Evolutionary conservation across 2,888 invertebrate genomes (phyloP), one percentile per base, ranked within the genome.

Genomic region (Didymodactylos carnosus): DNA sequence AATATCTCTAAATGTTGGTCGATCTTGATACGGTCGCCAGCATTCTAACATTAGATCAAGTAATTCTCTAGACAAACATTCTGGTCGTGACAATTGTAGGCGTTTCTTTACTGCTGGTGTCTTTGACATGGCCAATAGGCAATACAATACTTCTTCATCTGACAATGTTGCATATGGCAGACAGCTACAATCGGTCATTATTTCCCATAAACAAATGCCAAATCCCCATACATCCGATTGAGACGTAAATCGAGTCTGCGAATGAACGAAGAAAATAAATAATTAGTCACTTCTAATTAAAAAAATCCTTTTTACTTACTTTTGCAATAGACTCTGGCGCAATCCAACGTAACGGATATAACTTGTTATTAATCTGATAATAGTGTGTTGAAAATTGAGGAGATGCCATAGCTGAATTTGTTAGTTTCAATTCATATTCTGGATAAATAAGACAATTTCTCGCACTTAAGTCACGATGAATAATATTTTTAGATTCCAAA

Each of bases 291-390:
- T n/a, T 7, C 19, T 19, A 14, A 29, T 6, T 35, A 35, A 19
- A 8, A n/a, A 4, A n/a, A n/a, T n/a, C n/a, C n/a, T n/a, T n/a
- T n/a, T n/a, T n/a, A n/a, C 19, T 62, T 35, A 62, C 94, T 81
- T 95, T 94, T 2, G 92, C 89, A 16, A 97, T 85, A 29, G 94
- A 92, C 84, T 98, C 98, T 1, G 95, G 95, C 0, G 94, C 90
- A 94, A 98, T 95, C 97, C 97, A 97, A 49, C 94, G 87, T 0
- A 97, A 93, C 3, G 95, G 97, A 72, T 97, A 83, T 69, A 94
- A 84, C 1, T 94, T 90, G 85, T 87, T 87, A 2, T 95, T 94
- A 2, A 62, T 35, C 2, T 29, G 29, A 77, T 94, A 87, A 81
- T 97, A 98, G 81, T 97, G 97, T 82, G 97, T 95, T 80, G 91